Conservation (phyloP, 1,140 invertebrate species). For the Mycetomoellerius zeteki region DNA sequence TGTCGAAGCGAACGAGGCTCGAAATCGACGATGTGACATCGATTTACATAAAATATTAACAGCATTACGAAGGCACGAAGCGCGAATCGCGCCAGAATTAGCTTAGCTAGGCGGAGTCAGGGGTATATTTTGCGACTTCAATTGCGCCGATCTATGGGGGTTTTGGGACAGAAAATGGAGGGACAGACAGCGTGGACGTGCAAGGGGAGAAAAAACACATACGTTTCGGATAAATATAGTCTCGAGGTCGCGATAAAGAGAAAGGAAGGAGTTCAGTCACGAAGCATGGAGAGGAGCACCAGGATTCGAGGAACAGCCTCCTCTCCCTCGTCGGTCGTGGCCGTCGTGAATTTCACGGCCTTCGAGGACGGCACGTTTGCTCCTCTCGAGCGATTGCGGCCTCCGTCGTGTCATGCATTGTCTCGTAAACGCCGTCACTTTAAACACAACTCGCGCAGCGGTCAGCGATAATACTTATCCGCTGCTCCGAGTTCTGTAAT, state of each 20-base stretch:
- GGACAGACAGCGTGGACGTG: neutral
- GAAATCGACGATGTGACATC: slow-evolving; percentile 9
- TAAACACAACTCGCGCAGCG: slow-evolving; percentile 9
- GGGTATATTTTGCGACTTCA: slow-evolving; percentile 22
- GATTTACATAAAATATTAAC: slow-evolving; percentile 35
- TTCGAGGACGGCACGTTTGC: slow-evolving; percentile 24
- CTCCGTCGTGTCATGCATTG: slow-evolving; percentile 19
- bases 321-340: slow-evolving; percentile 38
- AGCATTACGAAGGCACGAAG: neutral
- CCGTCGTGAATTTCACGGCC: slow-evolving; percentile 47
- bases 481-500: slow-evolving; percentile 19
- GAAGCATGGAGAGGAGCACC: slow-evolving; percentile 31
- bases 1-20: neutral
- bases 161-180: neutral
- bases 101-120: neutral
- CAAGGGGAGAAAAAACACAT: slow-evolving; percentile 52
- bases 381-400: slow-evolving; percentile 23
- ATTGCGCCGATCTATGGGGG: slow-evolving; percentile 32
- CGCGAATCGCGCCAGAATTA: slow-evolving; percentile 23
- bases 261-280: slow-evolving; percentile 44
- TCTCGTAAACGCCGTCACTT: slow-evolving; percentile 41
- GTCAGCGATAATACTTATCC: slow-evolving; percentile 45
- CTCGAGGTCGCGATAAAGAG: slow-evolving; percentile 58
- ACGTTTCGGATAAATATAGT: slow-evolving; percentile 76
- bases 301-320: slow-evolving; percentile 44